A percentile compares a stretch with the other conserved stretches of the same genome.
Conservation (phyloP, 2,113 vertebrate species). For the Nettapus auritus region DNA sequence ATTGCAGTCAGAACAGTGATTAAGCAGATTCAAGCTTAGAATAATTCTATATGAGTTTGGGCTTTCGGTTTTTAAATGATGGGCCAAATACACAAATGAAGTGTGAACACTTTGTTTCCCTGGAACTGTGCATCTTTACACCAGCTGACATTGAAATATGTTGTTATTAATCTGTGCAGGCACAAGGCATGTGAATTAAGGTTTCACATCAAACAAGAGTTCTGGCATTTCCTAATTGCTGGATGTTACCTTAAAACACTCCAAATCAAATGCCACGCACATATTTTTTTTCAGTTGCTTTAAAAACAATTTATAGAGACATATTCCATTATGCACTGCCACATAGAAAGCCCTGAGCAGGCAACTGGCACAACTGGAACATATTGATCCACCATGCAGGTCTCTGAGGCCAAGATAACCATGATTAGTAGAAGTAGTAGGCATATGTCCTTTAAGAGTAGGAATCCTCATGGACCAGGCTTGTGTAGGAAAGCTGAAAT, state of each 20-base stretch:
- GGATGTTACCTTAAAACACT: neutral
- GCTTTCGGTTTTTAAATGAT: constrained; percentile 15
- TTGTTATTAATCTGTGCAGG: constrained; percentile 30
- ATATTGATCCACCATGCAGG: neutral
- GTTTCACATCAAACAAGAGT: neutral
- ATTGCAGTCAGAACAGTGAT: neutral
- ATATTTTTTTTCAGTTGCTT: neutral
- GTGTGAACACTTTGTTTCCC: constrained; percentile 31
- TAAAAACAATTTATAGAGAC: neutral
- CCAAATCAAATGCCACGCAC: neutral
- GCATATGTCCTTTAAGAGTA: neutral
- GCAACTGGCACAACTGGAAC: neutral
- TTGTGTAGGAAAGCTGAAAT: neutral
- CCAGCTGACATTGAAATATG: constrained; percentile 36
- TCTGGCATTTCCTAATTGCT: neutral
- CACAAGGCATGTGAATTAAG: neutral
- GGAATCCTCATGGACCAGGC: neutral
- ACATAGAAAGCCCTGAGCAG: neutral
- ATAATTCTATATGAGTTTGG: neutral
- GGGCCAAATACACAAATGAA: neutral
- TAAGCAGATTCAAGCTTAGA: neutral
- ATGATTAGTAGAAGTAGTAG: neutral
- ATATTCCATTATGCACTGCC: accelerated
- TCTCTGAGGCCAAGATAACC: neutral
- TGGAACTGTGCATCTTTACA: neutral